These are phyloP conservation scores for Zeugodacus cucurbitae DNA, from an alignment of 1,140 invertebrate genomes.

Conservation along the genomic window DNA sequence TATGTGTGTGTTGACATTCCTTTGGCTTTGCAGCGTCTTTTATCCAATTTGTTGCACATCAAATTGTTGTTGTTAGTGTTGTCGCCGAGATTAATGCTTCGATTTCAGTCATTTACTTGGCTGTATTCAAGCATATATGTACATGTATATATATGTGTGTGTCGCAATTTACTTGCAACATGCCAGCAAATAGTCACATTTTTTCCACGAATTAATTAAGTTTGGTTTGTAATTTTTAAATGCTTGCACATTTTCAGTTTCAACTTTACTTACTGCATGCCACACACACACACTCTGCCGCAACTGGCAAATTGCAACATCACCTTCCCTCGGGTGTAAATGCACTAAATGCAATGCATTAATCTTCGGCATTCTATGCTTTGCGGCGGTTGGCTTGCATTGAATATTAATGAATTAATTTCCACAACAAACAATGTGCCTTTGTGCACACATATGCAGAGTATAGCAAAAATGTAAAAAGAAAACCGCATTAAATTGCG, in stretches of 20 bases:
- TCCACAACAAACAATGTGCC: neutral
- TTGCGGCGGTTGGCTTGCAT: neutral
- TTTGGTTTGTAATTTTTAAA: constrained; percentile 26
- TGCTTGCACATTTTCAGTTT: constrained; percentile 21
- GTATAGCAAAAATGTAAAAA: neutral
- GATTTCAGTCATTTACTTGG: neutral
- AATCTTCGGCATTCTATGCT: constrained; percentile 19
- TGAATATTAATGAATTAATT: constrained; percentile 40
- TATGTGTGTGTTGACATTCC: neutral
- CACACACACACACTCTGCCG: neutral
- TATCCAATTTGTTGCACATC: constrained; percentile 14
- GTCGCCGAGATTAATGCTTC: constrained; percentile 5
- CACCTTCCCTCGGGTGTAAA: constrained; percentile 16
- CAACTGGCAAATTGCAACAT: constrained; percentile 9
- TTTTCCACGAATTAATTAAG: constrained; percentile 28
- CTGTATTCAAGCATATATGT: neutral
- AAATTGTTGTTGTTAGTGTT: constrained; percentile 19
- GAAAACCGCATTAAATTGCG: neutral
- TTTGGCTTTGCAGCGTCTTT: neutral
- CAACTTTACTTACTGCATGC: neutral
- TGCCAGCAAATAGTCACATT: constrained; percentile 8
- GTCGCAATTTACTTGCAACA: neutral
- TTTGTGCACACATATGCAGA: neutral
- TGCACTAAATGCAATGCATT: constrained; percentile 20
- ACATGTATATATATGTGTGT: neutral